Evolutionary conservation across 2,113 vertebrate species (phyloP).

Genomic region (Thunnus maccoyii): DNA sequence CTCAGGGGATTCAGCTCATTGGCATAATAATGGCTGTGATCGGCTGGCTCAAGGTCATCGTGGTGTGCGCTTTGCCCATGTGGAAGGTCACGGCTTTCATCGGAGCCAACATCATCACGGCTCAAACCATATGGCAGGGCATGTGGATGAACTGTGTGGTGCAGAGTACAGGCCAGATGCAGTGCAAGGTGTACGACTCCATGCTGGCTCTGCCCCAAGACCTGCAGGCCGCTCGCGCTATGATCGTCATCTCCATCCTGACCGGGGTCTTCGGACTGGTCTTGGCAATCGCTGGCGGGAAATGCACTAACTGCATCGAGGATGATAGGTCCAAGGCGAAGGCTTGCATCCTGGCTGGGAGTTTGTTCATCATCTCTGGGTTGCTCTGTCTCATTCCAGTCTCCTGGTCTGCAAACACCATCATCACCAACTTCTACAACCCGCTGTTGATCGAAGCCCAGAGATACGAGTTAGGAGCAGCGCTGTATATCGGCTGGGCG

Average conservation of each 20-base stretch:
- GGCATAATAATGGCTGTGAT: constrained; percentile 71
- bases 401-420: constrained; percentile 91
- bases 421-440: constrained; percentile 92
- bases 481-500: constrained; percentile 94
- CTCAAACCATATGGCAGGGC: constrained; percentile 85
- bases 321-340: constrained; percentile 87
- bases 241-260: constrained; percentile 91
- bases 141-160: constrained; percentile 92
- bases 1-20: constrained; percentile 82
- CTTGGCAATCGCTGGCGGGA: constrained; percentile 90
- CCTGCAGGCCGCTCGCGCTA: constrained; percentile 92
- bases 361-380: constrained; percentile 77
- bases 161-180: constrained; percentile 88
- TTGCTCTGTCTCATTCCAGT: constrained; percentile 82
- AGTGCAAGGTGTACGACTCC: constrained; percentile 86
- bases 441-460: constrained; percentile 62
- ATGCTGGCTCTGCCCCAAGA: constrained; percentile 84
- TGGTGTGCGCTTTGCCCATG: constrained; percentile 83
- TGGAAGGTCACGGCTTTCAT: constrained; percentile 85
- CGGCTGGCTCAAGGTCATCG: constrained; percentile 81
- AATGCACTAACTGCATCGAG: constrained; percentile 94
- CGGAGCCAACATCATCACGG: constrained; percentile 85
- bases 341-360: constrained; percentile 77
- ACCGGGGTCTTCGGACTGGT: constrained; percentile 85
- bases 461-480: constrained; percentile 85